These are phyloP conservation scores for Aphelocoma californica DNA, from an alignment of 2,797 vertebrate species.

Conservation along the genomic window DNA sequence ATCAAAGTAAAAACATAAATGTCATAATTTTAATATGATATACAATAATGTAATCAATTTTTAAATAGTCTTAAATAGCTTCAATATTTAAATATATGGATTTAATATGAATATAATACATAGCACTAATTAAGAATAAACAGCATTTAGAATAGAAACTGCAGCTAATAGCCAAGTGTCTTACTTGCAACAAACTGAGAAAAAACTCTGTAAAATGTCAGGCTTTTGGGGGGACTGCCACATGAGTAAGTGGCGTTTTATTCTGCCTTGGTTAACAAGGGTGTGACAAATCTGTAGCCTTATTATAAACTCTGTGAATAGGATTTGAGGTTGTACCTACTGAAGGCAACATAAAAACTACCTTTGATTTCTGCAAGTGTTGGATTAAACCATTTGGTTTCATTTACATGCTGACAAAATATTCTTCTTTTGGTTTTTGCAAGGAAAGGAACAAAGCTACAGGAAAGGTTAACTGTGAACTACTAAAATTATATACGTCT, in stretches of 20 bases:
- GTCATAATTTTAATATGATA: slow-evolving; percentile 5
- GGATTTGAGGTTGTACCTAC: neutral
- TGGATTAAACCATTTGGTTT: neutral
- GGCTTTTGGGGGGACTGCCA: neutral
- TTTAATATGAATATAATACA: neutral
- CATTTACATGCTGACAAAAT: neutral
- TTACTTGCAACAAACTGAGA: neutral
- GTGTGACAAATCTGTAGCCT: neutral
- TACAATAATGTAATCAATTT: slow-evolving; percentile 33
- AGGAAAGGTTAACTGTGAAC: neutral
- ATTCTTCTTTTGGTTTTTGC: neutral
- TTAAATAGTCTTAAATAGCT: slow-evolving; percentile 28
- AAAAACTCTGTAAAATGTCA: neutral
- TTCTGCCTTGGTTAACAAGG: neutral
- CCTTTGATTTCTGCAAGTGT: neutral
- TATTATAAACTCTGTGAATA: neutral
- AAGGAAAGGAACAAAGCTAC: neutral
- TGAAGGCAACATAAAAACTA: neutral
- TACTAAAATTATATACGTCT: neutral
- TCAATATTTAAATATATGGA: neutral
- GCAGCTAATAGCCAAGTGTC: neutral
- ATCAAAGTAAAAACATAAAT: slow-evolving; percentile 21
- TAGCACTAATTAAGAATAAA: slow-evolving; percentile 4
- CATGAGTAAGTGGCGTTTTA: neutral
- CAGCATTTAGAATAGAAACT: neutral